Evolutionary conservation across 2,797 vertebrate species (phyloP).

Genomic region (Trichosurus vulpecula): DNA sequence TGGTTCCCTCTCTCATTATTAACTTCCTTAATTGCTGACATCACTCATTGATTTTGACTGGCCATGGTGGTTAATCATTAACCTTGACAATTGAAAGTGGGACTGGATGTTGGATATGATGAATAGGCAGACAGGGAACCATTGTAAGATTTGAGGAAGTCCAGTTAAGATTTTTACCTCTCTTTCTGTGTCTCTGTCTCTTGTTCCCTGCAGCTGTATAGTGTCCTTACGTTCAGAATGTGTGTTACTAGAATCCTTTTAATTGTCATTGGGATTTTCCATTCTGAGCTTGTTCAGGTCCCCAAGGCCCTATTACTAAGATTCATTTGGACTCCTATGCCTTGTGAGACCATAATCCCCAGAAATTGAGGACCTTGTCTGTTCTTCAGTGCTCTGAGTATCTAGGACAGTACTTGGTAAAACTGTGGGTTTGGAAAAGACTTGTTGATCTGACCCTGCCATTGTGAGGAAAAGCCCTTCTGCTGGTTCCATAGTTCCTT

Average conservation of each 20-base stretch:
- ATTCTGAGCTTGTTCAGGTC: neutral
- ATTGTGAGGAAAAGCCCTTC: neutral
- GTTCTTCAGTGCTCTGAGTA: neutral
- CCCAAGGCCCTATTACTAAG: neutral
- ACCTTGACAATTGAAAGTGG: neutral
- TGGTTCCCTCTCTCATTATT: neutral
- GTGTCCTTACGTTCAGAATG: slow-evolving; percentile 45
- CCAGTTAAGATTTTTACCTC: neutral
- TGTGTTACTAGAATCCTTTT: slow-evolving; percentile 46
- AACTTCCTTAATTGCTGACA: neutral
- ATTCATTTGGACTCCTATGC: neutral
- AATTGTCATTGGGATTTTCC: slow-evolving; percentile 40
- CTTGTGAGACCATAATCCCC: neutral
- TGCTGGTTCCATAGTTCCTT: neutral
- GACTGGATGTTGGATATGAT: slow-evolving; percentile 8
- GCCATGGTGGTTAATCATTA: neutral
- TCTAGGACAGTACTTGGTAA: neutral
- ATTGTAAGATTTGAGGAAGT: neutral
- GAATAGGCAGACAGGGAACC: slow-evolving; percentile 7
- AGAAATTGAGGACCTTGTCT: neutral
- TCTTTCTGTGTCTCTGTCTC: neutral
- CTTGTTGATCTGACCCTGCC: neutral
- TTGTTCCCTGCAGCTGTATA: neutral
- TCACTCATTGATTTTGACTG: neutral
- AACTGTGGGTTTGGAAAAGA: neutral